These are phyloP conservation scores for Lacerta agilis DNA, from an alignment of 2,797 vertebrate genomes.

Conservation along the genomic window DNA sequence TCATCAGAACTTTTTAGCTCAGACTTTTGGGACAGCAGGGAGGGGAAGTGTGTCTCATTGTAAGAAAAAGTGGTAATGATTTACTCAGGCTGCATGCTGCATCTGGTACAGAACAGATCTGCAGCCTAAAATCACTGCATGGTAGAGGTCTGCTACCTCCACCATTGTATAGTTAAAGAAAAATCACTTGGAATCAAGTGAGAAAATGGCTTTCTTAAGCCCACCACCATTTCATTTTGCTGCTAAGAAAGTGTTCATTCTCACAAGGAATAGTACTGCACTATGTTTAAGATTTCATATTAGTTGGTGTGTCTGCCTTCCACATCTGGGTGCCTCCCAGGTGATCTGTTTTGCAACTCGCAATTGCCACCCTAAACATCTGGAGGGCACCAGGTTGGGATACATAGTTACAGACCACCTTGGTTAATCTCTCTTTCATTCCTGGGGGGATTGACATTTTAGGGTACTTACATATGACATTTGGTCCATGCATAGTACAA, in stretches of 20 bases:
- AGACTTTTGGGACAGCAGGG: conserved; percentile 17
- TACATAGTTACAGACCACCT: no score
- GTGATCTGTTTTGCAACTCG: no score
- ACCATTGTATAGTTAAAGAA: conserved; percentile 23
- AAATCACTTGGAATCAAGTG: conserved; percentile 28
- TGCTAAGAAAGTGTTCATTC: conserved; percentile 10
- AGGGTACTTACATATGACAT: not conserved
- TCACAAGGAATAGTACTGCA: conserved; percentile 54
- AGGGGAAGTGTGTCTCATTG: conserved; percentile 42
- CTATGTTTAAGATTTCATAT: conserved; percentile 53
- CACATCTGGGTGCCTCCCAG: no score
- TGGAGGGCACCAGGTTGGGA: no score
- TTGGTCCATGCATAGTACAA: not conserved
- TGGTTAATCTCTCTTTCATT: no score
- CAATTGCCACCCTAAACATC: no score
- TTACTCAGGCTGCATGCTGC: conserved; percentile 45
- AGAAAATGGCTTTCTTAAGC: not conserved
- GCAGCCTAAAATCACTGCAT: conserved; percentile 29
- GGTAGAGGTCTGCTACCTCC: conserved; percentile 37
- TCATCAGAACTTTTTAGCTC: conserved; percentile 59
- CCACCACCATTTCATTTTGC: conserved; percentile 31
- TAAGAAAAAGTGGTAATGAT: conserved; percentile 26
- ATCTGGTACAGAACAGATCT: conserved; percentile 36
- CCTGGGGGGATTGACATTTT: not conserved
- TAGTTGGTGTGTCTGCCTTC: not conserved